phyloP scores from a whole-genome alignment of 2,888 invertebrate genomes.

The Encarsia formosa region DNA sequence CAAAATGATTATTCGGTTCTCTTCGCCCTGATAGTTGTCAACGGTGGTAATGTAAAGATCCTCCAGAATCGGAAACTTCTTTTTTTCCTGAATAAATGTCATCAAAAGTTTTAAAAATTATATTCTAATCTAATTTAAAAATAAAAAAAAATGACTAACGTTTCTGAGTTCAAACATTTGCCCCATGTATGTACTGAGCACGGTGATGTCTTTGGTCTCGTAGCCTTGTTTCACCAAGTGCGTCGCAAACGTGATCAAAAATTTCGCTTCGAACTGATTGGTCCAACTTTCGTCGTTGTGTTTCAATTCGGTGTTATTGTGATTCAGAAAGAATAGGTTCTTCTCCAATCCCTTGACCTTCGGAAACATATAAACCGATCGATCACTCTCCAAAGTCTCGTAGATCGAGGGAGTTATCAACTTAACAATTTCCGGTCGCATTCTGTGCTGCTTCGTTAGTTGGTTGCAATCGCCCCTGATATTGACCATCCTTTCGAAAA shows the following conservation, averaged over 20 bases:
- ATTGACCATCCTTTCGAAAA: conserved; percentile 13
- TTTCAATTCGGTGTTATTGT: not conserved
- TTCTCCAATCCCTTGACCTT: conserved; percentile 10
- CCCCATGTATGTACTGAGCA: conserved; percentile 9
- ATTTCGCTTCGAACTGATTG: conserved; percentile 2
- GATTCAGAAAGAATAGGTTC: conserved; percentile 9
- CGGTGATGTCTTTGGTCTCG: conserved; percentile 6
- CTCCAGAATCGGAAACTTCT: not conserved
- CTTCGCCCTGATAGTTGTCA: conserved; percentile 1
- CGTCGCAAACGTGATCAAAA: conserved; percentile 5
- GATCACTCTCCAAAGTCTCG: not conserved
- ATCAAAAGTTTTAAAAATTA: not conserved
- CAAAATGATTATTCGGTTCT: not conserved
- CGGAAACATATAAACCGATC: not conserved
- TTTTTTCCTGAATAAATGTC: not conserved
- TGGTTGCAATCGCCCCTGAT: conserved; percentile 6
- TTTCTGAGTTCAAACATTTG: conserved; percentile 11
- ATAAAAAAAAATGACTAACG: not conserved
- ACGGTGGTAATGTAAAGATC: not conserved
- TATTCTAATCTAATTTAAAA: too few relatives aligned
- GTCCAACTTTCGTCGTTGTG: conserved; percentile 9
- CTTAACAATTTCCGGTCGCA: conserved; percentile 13
- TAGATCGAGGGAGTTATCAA: too few relatives aligned
- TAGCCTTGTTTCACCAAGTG: conserved; percentile 9
- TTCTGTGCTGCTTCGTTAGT: conserved; percentile 9